phyloP scores from a whole-genome alignment of 2,797 vertebrate species.

The Peromyscus eremicus region DNA sequence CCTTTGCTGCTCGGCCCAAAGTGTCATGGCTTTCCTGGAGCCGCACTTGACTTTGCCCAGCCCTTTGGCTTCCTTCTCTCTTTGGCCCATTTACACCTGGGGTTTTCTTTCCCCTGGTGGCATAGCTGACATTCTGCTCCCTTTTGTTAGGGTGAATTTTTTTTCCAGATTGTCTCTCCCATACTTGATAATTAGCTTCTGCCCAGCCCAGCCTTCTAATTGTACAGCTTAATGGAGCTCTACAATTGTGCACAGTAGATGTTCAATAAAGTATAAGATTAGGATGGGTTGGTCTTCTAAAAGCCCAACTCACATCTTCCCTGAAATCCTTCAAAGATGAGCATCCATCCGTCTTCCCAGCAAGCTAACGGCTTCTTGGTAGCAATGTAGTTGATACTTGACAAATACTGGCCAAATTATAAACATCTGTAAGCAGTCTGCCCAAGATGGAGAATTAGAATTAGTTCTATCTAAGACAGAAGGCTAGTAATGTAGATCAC shows the following conservation, averaged over 20 bases:
- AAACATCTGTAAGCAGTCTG: slow-evolving; percentile 31
- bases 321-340: slow-evolving; percentile 44
- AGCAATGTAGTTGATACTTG: neutral
- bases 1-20: slow-evolving; percentile 64
- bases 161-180: neutral
- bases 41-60: neutral
- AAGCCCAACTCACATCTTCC: slow-evolving; percentile 13
- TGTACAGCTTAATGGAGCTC: neutral
- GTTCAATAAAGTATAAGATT: neutral
- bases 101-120: slow-evolving; percentile 21
- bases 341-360: neutral
- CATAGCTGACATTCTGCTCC: neutral
- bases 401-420: neutral
- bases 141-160: neutral
- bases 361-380: neutral
- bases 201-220: neutral
- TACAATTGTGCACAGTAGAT: neutral
- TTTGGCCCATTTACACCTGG: neutral
- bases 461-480: neutral
- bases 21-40: slow-evolving; percentile 64
- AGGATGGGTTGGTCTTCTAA: neutral
- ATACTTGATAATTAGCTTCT: neutral
- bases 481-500: neutral
- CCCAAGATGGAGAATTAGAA: neutral
- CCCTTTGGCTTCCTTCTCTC: slow-evolving; percentile 55